phyloP scores from a whole-genome alignment of 2,888 invertebrate genomes.

The Dendrolimus pini region DNA sequence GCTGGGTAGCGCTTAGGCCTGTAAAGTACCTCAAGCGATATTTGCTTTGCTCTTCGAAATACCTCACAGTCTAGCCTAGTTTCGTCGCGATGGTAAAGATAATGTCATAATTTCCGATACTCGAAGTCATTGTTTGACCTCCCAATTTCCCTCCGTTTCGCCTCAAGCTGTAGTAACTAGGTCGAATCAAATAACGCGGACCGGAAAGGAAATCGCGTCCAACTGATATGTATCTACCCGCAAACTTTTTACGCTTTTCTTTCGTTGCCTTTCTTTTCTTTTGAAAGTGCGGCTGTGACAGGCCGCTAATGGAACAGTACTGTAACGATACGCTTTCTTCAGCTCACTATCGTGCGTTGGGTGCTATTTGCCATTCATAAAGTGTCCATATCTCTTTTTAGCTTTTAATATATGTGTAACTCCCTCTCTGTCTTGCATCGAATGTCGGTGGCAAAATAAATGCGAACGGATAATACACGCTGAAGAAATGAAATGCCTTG shows the following conservation, averaged over 20 bases:
- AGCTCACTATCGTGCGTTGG: neutral
- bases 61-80: too few relatives aligned
- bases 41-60: too few relatives aligned
- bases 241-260: slow-evolving; percentile 28
- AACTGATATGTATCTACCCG: slow-evolving; percentile 14
- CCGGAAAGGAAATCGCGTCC: slow-evolving; percentile 3
- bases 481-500: slow-evolving; percentile 6
- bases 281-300: slow-evolving; percentile 49
- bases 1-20: too few relatives aligned
- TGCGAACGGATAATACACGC: slow-evolving; percentile 1
- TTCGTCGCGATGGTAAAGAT: too few relatives aligned
- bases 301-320: slow-evolving; percentile 64
- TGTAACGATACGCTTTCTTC: slow-evolving; percentile 44
- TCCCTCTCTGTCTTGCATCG: neutral
- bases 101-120: neutral
- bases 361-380: neutral
- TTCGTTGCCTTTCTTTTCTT: slow-evolving; percentile 35
- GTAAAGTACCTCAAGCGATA: too few relatives aligned
- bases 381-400: neutral
- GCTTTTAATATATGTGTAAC: neutral
- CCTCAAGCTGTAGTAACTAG: neutral
- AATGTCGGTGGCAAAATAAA: neutral
- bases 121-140: neutral
- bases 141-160: neutral
- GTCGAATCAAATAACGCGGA: neutral